Percentiles rank a stretch among this genome's conserved stretches.
Conservation (phyloP, 2,888 invertebrate species). For the Tetranychus piercei region DNA sequence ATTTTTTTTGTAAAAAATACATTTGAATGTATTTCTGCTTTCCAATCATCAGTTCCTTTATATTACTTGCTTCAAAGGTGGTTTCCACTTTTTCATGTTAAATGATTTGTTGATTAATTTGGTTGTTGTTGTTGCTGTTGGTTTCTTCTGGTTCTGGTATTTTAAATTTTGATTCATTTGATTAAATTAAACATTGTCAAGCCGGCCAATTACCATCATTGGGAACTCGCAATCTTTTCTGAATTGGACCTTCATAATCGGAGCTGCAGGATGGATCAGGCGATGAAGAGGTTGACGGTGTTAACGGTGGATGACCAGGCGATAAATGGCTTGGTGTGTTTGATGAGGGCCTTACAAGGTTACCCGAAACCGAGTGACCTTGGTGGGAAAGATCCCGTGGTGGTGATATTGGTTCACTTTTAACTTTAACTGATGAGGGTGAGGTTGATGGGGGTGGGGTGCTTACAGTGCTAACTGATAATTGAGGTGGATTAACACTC, state of each 20-base stretch:
- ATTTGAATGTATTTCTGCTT: too few species aligned
- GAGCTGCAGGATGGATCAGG: constrained; percentile 30
- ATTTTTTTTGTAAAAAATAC: too few species aligned
- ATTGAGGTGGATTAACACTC: constrained; percentile 25
- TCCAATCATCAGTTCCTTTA: too few species aligned
- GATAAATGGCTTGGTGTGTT: constrained; percentile 30
- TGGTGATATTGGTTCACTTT: constrained; percentile 86
- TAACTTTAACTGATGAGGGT: constrained; percentile 67
- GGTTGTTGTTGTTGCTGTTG: too few species aligned
- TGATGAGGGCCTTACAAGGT: constrained; percentile 38
- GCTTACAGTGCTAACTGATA: constrained; percentile 25
- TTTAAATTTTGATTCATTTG: not conserved
- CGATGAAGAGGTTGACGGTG: constrained; percentile 44
- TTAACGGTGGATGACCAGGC: constrained; percentile 38
- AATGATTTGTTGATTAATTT: too few species aligned
- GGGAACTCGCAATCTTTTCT: constrained; percentile 63
- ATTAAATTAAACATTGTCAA: constrained; percentile 27
- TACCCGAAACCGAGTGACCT: not conserved
- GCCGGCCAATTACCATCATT: constrained; percentile 51
- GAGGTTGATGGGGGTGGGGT: constrained; percentile 35
- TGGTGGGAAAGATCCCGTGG: constrained; percentile 45
- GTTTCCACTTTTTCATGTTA: too few species aligned
- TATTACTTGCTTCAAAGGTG: too few species aligned
- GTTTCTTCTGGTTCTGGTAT: too few species aligned
- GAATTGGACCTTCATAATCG: constrained; percentile 34